These are phyloP conservation scores for Trissolcus basalis DNA, from an alignment of 1,140 invertebrate genomes.

Conservation along the genomic window DNA sequence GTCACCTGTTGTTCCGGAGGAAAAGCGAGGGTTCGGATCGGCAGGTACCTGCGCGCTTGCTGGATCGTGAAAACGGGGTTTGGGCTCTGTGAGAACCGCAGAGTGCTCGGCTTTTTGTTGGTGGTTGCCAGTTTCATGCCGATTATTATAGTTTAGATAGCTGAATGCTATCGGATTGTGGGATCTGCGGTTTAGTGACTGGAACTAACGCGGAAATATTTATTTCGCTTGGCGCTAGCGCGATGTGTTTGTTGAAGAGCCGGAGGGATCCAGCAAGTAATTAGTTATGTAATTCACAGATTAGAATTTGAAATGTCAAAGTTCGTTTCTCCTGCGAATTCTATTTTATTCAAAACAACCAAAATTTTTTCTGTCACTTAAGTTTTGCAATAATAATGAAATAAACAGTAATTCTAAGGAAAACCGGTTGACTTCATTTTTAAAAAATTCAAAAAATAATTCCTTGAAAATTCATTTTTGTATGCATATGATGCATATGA, in stretches of 20 bases:
- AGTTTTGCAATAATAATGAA: too few species aligned
- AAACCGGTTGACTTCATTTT: too few species aligned
- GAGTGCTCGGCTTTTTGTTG: constrained; percentile 32
- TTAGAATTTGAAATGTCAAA: constrained; percentile 2
- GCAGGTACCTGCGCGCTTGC: constrained; percentile 24
- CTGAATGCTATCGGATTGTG: constrained; percentile 26
- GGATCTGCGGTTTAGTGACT: constrained; percentile 29
- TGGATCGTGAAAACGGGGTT: constrained; percentile 17
- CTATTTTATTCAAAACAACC: neutral
- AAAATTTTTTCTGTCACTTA: too few species aligned
- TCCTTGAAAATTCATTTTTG: too few species aligned
- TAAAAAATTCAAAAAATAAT: too few species aligned
- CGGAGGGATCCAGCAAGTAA: constrained; percentile 7
- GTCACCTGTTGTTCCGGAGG: constrained; percentile 39
- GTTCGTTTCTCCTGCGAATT: neutral
- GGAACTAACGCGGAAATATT: constrained; percentile 37
- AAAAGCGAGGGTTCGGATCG: constrained; percentile 16
- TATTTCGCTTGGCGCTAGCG: constrained; percentile 9
- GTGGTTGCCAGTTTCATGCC: constrained; percentile 28
- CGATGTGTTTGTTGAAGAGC: neutral
- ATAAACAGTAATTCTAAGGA: too few species aligned
- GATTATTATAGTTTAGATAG: constrained; percentile 42
- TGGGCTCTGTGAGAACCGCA: constrained; percentile 21
- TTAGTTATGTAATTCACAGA: constrained; percentile 29
- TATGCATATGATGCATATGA: too few species aligned